These are phyloP conservation scores for Nothoprocta perdicaria DNA, from an alignment of 2,113 vertebrate species.

Conservation along the genomic window DNA sequence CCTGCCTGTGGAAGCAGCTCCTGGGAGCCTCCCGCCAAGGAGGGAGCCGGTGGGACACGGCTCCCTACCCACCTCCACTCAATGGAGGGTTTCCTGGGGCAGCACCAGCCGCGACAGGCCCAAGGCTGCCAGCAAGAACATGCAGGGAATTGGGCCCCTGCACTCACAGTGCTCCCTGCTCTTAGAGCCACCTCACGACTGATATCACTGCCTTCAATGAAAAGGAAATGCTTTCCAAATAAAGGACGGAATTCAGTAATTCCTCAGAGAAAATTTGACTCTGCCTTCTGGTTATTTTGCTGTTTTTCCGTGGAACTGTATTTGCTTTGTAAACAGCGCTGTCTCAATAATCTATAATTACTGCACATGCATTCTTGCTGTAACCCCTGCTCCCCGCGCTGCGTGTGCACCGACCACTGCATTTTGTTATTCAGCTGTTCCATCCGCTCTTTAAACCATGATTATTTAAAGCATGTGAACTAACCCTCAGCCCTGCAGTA, in stretches of 20 bases:
- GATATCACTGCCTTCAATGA: neutral
- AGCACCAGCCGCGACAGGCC: neutral
- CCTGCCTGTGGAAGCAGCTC: neutral
- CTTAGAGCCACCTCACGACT: neutral
- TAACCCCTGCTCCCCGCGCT: conserved; percentile 10
- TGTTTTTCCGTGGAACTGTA: neutral
- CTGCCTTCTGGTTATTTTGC: neutral
- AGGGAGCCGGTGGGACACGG: neutral
- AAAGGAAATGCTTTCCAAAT: neutral
- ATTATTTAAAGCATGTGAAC: conserved; percentile 33
- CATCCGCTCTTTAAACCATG: neutral
- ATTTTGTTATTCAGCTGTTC: neutral
- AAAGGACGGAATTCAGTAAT: neutral
- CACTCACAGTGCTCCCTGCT: neutral
- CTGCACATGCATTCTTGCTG: neutral
- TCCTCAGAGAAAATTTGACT: neutral
- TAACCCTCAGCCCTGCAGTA: conserved; percentile 8
- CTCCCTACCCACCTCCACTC: neutral
- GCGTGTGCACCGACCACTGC: neutral
- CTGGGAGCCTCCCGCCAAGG: neutral
- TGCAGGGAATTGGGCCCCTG: neutral
- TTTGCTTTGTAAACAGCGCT: neutral
- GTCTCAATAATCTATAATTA: conserved; percentile 7
- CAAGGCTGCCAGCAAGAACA: neutral
- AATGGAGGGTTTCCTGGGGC: too few species aligned